Evolutionary conservation across 2,888 invertebrate species (phyloP).

Genomic region (Ochropleura plecta): DNA sequence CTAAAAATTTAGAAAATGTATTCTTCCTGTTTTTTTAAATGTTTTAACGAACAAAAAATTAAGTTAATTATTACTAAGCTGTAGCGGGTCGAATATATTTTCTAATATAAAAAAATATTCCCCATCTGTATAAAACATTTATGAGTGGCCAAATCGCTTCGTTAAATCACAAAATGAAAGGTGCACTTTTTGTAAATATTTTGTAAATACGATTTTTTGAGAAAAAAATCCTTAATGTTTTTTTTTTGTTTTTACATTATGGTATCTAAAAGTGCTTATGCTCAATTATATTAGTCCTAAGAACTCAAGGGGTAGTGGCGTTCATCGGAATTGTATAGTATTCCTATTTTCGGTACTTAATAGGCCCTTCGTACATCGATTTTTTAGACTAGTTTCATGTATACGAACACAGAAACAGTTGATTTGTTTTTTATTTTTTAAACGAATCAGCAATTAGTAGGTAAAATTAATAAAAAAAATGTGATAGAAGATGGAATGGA

Average conservation of each 20-base stretch:
- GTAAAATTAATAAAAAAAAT: constrained; percentile 77
- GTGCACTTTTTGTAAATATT: constrained; percentile 87
- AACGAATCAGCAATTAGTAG: constrained; percentile 76
- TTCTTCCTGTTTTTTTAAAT: constrained; percentile 78
- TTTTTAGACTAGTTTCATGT: constrained; percentile 86
- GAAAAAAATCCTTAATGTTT: constrained; percentile 72
- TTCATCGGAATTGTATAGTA: constrained; percentile 73
- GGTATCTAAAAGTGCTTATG: constrained; percentile 86
- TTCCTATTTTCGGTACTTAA: constrained; percentile 76
- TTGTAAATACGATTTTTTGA: constrained; percentile 87
- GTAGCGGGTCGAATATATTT: constrained; percentile 78
- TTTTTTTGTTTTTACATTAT: constrained; percentile 81
- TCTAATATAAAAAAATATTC: constrained; percentile 69
- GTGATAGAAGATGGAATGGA: constrained; percentile 84
- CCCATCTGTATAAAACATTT: constrained; percentile 74
- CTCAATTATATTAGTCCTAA: constrained; percentile 88
- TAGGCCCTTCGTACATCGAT: constrained; percentile 70
- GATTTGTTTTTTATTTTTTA: constrained; percentile 80
- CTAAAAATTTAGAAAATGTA: constrained; percentile 78
- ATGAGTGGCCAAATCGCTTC: constrained; percentile 87
- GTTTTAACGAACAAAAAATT: constrained; percentile 66
- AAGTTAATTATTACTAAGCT: constrained; percentile 73
- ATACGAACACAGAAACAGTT: constrained; percentile 83
- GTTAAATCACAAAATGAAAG: constrained; percentile 74
- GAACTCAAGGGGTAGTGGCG: constrained; percentile 74